A percentile compares a stretch with the other conserved stretches of the same genome.
Evolutionary conservation across 2,888 invertebrate species (phyloP).

Genomic region (Andrena chrysosceles): DNA sequence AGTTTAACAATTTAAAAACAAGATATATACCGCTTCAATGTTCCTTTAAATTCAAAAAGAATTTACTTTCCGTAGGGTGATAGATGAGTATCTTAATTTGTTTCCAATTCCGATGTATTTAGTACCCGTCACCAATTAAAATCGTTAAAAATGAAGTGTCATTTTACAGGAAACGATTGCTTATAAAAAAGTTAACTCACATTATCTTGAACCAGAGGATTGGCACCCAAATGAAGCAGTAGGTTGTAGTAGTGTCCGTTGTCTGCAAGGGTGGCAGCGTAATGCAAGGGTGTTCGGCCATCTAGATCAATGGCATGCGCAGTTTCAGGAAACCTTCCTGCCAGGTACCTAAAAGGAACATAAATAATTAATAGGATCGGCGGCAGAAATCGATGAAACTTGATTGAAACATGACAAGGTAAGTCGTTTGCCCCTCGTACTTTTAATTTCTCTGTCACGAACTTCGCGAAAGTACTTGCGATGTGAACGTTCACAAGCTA

Average conservation of each 20-base stretch:
- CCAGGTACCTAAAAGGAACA: slow-evolving; percentile 86
- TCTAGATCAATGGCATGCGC: slow-evolving; percentile 92
- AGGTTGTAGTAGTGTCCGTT: slow-evolving; percentile 95
- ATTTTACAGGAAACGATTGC: not conserved
- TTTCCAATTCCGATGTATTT: not conserved
- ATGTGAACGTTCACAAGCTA: not conserved
- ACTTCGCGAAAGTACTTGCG: not conserved
- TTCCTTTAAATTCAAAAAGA: not conserved
- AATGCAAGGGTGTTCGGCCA: slow-evolving; percentile 95
- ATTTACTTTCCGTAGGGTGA: too few species aligned
- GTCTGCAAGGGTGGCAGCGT: slow-evolving; percentile 93
- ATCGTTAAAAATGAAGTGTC: not conserved
- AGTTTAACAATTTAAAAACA: too few species aligned
- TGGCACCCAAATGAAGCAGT: slow-evolving; percentile 93
- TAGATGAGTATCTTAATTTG: not conserved
- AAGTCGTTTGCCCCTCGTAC: not conserved
- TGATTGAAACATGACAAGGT: slow-evolving; percentile 26
- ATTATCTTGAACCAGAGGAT: slow-evolving; percentile 93
- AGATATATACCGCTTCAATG: not conserved
- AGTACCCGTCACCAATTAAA: not conserved
- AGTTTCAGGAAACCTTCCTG: slow-evolving; percentile 94
- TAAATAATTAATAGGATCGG: slow-evolving; percentile 40
- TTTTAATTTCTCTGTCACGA: not conserved
- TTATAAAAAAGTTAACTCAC: slow-evolving; percentile 86
- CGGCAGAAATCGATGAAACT: slow-evolving; percentile 29